phyloP scores from a whole-genome alignment of 1,140 invertebrate genomes.

The Limonius californicus region DNA sequence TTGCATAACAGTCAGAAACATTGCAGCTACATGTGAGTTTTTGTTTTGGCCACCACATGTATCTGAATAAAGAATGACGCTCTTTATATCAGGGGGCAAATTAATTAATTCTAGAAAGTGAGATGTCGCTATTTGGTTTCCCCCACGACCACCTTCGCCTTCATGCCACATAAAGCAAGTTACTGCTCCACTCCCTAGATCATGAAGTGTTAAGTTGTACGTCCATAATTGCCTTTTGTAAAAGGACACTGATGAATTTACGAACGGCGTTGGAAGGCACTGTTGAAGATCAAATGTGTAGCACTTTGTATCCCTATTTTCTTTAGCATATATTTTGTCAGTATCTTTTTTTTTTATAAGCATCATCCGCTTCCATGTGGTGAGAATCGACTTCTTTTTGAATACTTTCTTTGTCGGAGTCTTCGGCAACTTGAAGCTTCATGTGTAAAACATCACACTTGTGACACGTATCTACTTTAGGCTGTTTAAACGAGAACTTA shows the following conservation, averaged over 20 bases:
- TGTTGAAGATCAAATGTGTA: constrained; percentile 5
- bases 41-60: constrained; percentile 20
- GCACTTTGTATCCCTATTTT: neutral
- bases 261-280: constrained; percentile 3
- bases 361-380: constrained; percentile 3
- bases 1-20: constrained; percentile 19
- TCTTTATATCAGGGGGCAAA: neutral
- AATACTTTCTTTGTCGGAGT: neutral
- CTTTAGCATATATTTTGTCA: neutral
- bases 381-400: neutral
- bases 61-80: constrained; percentile 19
- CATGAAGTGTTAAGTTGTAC: constrained; percentile 8
- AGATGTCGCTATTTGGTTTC: constrained; percentile 18
- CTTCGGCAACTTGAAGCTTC: constrained; percentile 17
- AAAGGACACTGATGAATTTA: neutral
- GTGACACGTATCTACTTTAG: constrained; percentile 25
- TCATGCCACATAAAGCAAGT: constrained; percentile 16
- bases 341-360: constrained; percentile 5
- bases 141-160: neutral
- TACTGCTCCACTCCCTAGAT: neutral
- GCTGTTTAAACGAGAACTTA: constrained; percentile 24
- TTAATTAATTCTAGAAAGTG: constrained; percentile 4
- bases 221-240: constrained; percentile 18
- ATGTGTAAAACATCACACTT: constrained; percentile 25
- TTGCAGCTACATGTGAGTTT: constrained; percentile 17